Conservation (phyloP, 1,140 invertebrate genomes). For the Penaeus indicus region DNA sequence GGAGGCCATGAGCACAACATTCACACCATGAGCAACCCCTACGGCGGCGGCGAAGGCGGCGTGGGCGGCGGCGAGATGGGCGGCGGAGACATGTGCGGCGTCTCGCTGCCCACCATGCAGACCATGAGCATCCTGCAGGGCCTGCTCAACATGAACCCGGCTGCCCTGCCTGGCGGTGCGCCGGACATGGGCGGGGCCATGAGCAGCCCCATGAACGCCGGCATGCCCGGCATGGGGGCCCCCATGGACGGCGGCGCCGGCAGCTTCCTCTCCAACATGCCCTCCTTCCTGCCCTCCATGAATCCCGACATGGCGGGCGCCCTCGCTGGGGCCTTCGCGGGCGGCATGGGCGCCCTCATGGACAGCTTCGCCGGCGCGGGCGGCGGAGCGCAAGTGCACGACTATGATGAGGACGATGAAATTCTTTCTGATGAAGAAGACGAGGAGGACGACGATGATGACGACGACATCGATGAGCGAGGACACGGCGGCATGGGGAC, state of each 20-base stretch:
- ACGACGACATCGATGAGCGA: conserved; percentile 56
- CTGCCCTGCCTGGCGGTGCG: conserved; percentile 49
- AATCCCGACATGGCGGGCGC: conserved; percentile 56
- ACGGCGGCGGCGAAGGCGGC: conserved; percentile 48
- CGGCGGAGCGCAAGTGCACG: conserved; percentile 37
- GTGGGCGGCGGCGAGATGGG: conserved; percentile 45
- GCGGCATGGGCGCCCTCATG: conserved; percentile 61
- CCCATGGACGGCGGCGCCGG: conserved; percentile 63
- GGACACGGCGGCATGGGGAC: conserved; percentile 37
- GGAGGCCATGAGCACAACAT: conserved; percentile 61
- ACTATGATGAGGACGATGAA: conserved; percentile 65
- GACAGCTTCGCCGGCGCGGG: conserved; percentile 49
- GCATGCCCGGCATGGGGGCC: conserved; percentile 57
- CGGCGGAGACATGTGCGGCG: conserved; percentile 52
- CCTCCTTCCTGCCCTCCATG: conserved; percentile 64
- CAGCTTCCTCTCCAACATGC: conserved; percentile 62
- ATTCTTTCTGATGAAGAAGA: conserved; percentile 61
- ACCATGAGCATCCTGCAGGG: conserved; percentile 65
- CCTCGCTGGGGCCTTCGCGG: conserved; percentile 61
- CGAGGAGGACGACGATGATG: conserved; percentile 64
- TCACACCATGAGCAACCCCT: conserved; percentile 63
- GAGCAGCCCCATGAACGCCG: conserved; percentile 42
- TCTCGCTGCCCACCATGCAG: conserved; percentile 61
- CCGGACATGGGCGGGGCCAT: conserved; percentile 60
- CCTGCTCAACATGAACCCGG: conserved; percentile 61